A percentile compares a stretch with the other conserved stretches of the same genome.
These are phyloP conservation scores for Tinamus guttatus DNA, from an alignment of 2,113 vertebrate genomes.

Conservation along the genomic window DNA sequence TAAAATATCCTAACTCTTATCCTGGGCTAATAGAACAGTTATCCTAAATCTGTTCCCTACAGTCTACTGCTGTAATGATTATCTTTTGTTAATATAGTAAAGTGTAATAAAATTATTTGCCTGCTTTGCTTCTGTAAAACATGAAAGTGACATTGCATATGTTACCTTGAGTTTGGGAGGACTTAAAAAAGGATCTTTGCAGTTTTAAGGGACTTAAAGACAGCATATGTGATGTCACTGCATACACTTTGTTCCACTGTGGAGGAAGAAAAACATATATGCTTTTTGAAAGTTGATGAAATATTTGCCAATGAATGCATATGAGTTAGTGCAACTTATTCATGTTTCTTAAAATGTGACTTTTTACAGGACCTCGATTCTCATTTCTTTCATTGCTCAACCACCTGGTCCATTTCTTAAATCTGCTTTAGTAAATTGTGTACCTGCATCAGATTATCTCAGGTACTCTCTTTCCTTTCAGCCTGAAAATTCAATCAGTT, in stretches of 20 bases:
- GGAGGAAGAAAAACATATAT: background rate
- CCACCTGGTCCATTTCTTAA: background rate
- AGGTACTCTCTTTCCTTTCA: background rate
- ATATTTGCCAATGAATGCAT: background rate
- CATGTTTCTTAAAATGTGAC: background rate
- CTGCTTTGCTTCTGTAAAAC: background rate
- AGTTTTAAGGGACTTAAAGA: background rate
- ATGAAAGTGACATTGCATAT: background rate
- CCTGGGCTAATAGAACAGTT: background rate
- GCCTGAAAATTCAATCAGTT: background rate
- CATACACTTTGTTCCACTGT: background rate
- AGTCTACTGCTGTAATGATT: accelerated
- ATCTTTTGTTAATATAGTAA: background rate
- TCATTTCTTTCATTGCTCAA: background rate
- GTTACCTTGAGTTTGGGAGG: background rate
- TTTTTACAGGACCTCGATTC: background rate
- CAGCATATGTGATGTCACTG: background rate
- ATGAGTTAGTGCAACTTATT: background rate
- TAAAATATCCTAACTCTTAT: background rate
- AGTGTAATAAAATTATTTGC: background rate
- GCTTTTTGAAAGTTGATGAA: background rate
- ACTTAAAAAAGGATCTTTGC: background rate
- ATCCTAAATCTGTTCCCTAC: background rate
- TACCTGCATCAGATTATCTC: background rate
- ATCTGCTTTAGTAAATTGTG: background rate